A percentile compares a stretch with the other conserved stretches of the same genome.
Evolutionary conservation across 2,113 vertebrate species (phyloP).

Genomic region (Pelmatolapia mariae): DNA sequence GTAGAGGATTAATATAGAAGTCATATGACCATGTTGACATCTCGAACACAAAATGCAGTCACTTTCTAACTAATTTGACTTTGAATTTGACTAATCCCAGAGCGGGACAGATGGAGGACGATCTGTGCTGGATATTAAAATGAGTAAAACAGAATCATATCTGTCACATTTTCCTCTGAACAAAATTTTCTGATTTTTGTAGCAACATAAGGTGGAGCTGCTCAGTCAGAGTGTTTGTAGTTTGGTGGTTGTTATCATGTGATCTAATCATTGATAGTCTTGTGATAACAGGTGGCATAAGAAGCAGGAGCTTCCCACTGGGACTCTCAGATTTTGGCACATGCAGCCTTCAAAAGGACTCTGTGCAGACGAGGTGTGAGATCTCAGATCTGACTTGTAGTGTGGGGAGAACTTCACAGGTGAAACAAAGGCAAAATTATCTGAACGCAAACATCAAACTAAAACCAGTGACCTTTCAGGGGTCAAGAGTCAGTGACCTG

Average conservation of each 20-base stretch:
- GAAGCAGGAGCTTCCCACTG: not conserved
- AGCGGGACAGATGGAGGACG: not conserved
- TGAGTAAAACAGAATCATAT: not conserved
- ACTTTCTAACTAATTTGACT: not conserved
- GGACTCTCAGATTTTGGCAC: not conserved
- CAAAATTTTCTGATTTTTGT: not conserved
- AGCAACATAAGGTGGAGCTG: not conserved
- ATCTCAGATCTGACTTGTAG: not conserved
- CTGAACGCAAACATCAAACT: not conserved
- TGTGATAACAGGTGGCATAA: not conserved
- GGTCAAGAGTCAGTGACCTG: not conserved
- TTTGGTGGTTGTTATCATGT: not conserved
- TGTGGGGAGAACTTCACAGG: not conserved
- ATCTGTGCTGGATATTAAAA: not conserved
- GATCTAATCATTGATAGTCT: not conserved
- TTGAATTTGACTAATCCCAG: slow-evolving; percentile 1
- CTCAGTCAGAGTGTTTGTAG: not conserved
- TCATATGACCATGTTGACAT: not conserved
- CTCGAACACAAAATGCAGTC: not conserved
- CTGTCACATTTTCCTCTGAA: not conserved
- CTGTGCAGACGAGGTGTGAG: not conserved
- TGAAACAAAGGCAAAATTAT: not conserved
- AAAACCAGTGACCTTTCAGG: not conserved
- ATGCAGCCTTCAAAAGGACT: not conserved
- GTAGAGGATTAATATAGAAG: not conserved